These are phyloP conservation scores for Martes martes DNA, from an alignment of 2,113 vertebrate genomes.

Conservation along the genomic window DNA sequence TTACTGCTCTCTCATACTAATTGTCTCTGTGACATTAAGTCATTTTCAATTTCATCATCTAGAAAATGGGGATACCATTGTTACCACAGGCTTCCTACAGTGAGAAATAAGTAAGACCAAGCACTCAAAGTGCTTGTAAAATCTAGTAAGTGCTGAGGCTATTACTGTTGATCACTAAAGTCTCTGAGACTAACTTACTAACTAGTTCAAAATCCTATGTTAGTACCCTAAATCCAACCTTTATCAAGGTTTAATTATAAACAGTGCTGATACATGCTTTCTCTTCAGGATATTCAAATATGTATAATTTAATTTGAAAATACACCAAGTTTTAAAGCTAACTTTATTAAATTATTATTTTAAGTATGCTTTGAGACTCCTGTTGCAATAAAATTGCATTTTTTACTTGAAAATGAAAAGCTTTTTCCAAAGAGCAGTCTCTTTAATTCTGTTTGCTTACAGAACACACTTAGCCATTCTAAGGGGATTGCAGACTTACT, in stretches of 20 bases:
- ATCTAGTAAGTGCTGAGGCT: not conserved
- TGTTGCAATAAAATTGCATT: not conserved
- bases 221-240: not conserved
- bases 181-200: not conserved
- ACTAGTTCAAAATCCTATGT: not conserved
- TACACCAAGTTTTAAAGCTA: conserved; percentile 15
- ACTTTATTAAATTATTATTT: not conserved
- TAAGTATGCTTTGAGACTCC: not conserved
- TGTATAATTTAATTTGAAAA: conserved; percentile 12
- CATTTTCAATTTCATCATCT: not conserved
- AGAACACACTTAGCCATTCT: not conserved
- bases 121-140: not conserved
- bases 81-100: not conserved
- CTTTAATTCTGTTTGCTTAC: not conserved
- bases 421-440: not conserved
- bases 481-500: conserved; percentile 80
- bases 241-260: conserved; percentile 35
- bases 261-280: not conserved
- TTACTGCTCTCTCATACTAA: not conserved
- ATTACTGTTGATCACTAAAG: not conserved
- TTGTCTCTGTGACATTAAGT: not conserved
- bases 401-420: conserved; percentile 25
- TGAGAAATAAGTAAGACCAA: not conserved
- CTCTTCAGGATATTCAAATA: conserved; percentile 2
- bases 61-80: not conserved